These are phyloP conservation scores for Acinonyx jubatus DNA, from an alignment of 2,113 vertebrate species.

Conservation along the genomic window DNA sequence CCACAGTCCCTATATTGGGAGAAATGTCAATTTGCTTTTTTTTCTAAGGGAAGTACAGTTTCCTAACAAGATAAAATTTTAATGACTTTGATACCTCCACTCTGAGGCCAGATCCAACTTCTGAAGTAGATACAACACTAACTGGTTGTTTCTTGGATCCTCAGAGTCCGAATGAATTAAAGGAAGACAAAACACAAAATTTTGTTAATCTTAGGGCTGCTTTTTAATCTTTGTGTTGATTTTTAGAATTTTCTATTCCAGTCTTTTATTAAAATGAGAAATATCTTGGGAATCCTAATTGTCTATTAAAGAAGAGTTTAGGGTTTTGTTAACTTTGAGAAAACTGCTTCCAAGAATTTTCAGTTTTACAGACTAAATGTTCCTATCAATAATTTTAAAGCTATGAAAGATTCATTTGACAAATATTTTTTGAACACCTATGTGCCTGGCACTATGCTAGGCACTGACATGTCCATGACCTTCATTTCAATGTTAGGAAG, in stretches of 20 bases:
- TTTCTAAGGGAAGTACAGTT: not conserved
- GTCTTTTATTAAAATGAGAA: not conserved
- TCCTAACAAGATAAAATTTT: constrained; percentile 27
- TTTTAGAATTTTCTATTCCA: constrained; percentile 5
- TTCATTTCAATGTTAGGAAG: not conserved
- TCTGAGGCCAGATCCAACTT: not conserved
- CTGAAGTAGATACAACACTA: not conserved
- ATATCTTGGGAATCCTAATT: not conserved
- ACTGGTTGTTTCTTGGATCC: not conserved
- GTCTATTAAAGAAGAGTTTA: not conserved
- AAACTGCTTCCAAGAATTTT: not conserved
- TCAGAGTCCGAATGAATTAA: not conserved
- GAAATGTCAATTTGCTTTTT: constrained; percentile 11
- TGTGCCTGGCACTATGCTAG: not conserved
- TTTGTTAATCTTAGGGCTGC: not conserved
- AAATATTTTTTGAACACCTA: not conserved
- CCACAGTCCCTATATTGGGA: not conserved
- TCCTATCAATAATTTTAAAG: not conserved
- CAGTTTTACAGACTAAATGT: not conserved
- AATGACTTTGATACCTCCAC: not conserved
- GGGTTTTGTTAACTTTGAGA: constrained; percentile 7
- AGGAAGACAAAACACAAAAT: not conserved
- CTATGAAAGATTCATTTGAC: not conserved
- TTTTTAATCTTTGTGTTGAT: not conserved
- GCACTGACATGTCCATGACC: not conserved